Percentiles rank a stretch among this genome's conserved stretches.
These are phyloP conservation scores for Alsophila aescularia DNA, from an alignment of 2,888 invertebrate species.

Conservation along the genomic window DNA sequence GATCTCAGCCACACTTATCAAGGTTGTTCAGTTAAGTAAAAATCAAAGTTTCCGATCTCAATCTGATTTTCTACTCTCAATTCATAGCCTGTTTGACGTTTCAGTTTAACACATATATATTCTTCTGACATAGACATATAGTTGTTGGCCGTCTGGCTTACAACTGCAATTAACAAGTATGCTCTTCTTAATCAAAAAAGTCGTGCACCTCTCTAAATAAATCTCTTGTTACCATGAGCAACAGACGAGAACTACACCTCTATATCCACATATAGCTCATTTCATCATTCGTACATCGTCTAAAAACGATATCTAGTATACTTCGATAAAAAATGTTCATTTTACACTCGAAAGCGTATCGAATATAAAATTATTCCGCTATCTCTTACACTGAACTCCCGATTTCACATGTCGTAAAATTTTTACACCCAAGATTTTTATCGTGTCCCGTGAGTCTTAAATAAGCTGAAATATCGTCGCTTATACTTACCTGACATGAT, in stretches of 20 bases:
- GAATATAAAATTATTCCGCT: slow-evolving; percentile 63
- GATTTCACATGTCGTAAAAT: slow-evolving; percentile 66
- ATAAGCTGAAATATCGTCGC: slow-evolving; percentile 55
- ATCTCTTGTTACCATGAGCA: slow-evolving; percentile 17
- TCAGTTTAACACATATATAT: too few species aligned
- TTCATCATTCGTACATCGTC: slow-evolving; percentile 50
- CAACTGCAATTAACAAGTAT: neutral
- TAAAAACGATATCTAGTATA: slow-evolving; percentile 48
- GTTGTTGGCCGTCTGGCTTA: neutral
- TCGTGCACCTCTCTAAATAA: neutral
- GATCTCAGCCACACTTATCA: too few species aligned
- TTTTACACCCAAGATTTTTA: slow-evolving; percentile 64
- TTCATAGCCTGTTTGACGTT: too few species aligned
- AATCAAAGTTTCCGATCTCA: too few species aligned
- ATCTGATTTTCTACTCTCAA: too few species aligned
- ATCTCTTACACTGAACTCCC: slow-evolving; percentile 56
- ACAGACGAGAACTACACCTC: slow-evolving; percentile 15
- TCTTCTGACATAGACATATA: too few species aligned
- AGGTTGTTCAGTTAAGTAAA: too few species aligned
- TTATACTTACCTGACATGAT: slow-evolving; percentile 47
- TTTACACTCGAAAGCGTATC: slow-evolving; percentile 58
- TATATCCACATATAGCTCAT: slow-evolving; percentile 17
- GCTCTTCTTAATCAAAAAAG: neutral
- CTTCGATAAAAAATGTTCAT: slow-evolving; percentile 58
- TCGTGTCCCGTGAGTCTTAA: slow-evolving; percentile 53